These are phyloP conservation scores for Yoshiicerus persimilis DNA, from an alignment of 1,140 invertebrate species.

Conservation along the genomic window DNA sequence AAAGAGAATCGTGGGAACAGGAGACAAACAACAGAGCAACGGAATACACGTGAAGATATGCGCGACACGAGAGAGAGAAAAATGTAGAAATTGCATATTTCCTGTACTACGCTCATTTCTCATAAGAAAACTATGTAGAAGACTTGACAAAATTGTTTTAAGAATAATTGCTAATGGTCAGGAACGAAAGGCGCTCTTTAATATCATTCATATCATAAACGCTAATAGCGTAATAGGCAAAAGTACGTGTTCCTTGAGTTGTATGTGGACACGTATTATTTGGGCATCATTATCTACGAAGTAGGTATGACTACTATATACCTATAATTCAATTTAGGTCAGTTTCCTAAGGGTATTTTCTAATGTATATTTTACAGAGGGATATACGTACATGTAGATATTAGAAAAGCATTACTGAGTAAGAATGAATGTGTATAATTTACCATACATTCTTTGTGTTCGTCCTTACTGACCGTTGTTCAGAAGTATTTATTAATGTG, in stretches of 20 bases:
- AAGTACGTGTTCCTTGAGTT: neutral
- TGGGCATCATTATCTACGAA: too few species aligned
- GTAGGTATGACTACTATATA: too few species aligned
- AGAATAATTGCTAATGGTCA: neutral
- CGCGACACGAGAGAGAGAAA: neutral
- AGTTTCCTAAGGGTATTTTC: too few species aligned
- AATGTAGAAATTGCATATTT: conserved; percentile 24
- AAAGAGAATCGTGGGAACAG: neutral
- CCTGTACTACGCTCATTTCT: neutral
- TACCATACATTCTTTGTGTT: too few species aligned
- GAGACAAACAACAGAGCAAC: neutral
- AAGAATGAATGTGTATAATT: too few species aligned
- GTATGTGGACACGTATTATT: neutral
- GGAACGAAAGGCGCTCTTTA: neutral
- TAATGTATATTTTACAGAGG: neutral
- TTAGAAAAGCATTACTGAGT: too few species aligned
- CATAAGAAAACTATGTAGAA: neutral
- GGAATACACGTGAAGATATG: neutral
- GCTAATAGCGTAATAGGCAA: neutral
- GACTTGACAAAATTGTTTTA: neutral
- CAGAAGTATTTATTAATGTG: too few species aligned
- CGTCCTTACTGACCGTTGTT: too few species aligned
- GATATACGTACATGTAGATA: neutral
- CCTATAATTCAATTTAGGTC: too few species aligned
- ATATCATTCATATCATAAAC: neutral